phyloP scores from a whole-genome alignment of 2,113 vertebrate species.

The Anguilla rostrata region DNA sequence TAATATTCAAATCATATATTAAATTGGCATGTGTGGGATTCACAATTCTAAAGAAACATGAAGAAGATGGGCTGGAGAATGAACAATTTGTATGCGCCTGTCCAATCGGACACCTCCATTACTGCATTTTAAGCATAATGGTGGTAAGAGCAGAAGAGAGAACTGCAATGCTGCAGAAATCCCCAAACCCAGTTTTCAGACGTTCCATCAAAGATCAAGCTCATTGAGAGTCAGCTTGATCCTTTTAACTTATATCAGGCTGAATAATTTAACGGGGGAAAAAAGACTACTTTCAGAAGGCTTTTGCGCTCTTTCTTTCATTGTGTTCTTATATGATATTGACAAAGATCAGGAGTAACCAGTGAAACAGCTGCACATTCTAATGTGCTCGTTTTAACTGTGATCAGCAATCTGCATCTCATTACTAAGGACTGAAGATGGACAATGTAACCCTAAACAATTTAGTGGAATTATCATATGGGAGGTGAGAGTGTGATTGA shows the following conservation, averaged over 20 bases:
- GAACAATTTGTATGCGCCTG: background rate
- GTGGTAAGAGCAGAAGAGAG: background rate
- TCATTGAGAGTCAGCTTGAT: constrained; percentile 9
- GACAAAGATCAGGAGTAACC: background rate
- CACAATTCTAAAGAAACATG: background rate
- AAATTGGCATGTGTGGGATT: background rate
- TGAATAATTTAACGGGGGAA: background rate
- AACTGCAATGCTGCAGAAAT: background rate
- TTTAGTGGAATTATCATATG: background rate
- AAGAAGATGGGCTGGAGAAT: background rate
- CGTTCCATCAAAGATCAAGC: constrained; percentile 11
- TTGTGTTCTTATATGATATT: constrained; percentile 17
- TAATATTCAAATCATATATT: background rate
- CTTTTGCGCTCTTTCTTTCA: background rate
- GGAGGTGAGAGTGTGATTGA: background rate
- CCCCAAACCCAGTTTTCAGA: background rate
- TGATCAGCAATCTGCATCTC: background rate
- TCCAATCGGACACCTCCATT: background rate
- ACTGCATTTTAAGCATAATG: background rate
- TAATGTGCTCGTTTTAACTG: background rate
- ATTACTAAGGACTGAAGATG: background rate
- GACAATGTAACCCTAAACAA: background rate
- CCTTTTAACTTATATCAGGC: background rate
- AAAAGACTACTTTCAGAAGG: background rate
- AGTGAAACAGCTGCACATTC: constrained; percentile 13